Evolutionary conservation across 2,113 vertebrate species (phyloP).

Genomic region (Pachyramphus minor): DNA sequence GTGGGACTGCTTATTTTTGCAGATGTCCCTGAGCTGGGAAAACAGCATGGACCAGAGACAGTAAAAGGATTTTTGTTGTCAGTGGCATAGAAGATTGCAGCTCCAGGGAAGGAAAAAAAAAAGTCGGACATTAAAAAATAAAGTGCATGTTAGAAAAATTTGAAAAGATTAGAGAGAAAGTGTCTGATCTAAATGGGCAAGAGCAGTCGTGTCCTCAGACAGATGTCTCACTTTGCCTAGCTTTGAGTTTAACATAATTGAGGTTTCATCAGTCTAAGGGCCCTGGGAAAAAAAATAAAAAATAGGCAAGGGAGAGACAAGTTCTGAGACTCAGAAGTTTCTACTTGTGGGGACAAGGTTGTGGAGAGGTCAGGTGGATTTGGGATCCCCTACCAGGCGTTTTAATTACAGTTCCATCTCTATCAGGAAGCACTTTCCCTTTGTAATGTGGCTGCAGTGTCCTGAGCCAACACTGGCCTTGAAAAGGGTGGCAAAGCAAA

Average conservation of each 20-base stretch:
- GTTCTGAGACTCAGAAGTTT: background rate
- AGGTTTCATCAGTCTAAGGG: background rate
- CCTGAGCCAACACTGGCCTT: background rate
- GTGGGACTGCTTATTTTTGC: conserved; percentile 5
- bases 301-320: background rate
- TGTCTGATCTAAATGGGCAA: conserved; percentile 22
- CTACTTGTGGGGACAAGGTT: background rate
- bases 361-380: background rate
- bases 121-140: background rate
- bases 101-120: background rate
- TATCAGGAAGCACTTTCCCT: background rate
- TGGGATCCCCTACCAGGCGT: background rate
- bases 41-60: background rate
- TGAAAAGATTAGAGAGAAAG: conserved; percentile 16
- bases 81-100: conserved; percentile 6
- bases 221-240: background rate
- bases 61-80: conserved; percentile 31
- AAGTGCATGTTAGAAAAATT: background rate
- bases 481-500: background rate
- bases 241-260: conserved; percentile 18
- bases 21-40: conserved; percentile 18
- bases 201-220: background rate
- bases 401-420: background rate
- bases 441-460: background rate
- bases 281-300: background rate